Base-by-base conservation (phyloP, 2,888 invertebrate genomes). In the Lymantria dispar region DNA sequence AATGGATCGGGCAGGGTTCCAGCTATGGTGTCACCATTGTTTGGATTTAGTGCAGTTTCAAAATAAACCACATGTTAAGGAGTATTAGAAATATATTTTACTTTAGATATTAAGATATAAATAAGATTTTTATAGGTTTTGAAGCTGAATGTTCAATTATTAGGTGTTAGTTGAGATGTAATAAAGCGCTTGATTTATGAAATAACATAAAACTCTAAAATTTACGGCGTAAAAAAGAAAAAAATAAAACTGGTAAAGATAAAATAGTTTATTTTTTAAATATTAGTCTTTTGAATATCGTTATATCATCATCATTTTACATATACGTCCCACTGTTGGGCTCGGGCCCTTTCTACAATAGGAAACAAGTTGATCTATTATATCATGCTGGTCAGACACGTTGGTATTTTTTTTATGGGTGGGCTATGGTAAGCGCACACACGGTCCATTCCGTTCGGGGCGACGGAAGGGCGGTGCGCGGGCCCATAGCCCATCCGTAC, bases 1-100 rank as follows among this genome's bases (percentile, higher is more conserved):
- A 76, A 80, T 76, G 73, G 67, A 71, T 66, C 76, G 78, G 84
- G 83, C 84, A 78, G 52, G 56, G 68, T 74, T 80, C 79, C 81
- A 83, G 64, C 56, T 42, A 41, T 52, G 47, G 63, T 73, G 71
- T 66, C 68, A 42, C 66, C 63, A 76, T 78, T 75, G 75, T 79
- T 74, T 62, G 63, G 72, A 62, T 72, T 61, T 52, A 68, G 54
- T 31, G 45, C 49, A 36, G 36, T 43, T 58, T 63, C 48, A 59
- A 78, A 78, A 81, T 79, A 80, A 62, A 67, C 58, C 29, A 30
- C 43, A 12, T 33, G 60, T 69, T 66, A 68, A 62, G 62, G 54
- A 50, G 58, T 55, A 58, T 54, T 50, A 40, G 40, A 47, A 49
- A 50, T 40, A 50, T 37, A 56, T 47, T 43, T 29, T 44, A 11